Conservation (phyloP, 2,888 invertebrate species). For the Cheilosia soror region DNA sequence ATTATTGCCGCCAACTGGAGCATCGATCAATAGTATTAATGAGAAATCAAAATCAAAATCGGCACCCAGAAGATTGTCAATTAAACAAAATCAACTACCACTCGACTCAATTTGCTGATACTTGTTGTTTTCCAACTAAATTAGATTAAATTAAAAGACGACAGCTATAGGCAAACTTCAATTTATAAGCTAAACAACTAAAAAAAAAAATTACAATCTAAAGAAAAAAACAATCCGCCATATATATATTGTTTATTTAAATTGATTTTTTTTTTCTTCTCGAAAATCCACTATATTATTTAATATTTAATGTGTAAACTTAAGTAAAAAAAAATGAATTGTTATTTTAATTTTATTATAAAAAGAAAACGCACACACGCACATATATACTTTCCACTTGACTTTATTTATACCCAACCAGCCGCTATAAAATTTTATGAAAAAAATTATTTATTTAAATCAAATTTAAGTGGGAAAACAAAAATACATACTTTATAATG, state of each 20-base stretch:
- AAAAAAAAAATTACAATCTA: neutral
- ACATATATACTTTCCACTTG: conserved; percentile 33
- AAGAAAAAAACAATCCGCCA: conserved; percentile 23
- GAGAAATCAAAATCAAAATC: conserved; percentile 81
- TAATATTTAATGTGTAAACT: conserved; percentile 52
- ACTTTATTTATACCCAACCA: conserved; percentile 33
- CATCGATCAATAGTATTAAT: conserved; percentile 82
- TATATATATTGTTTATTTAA: conserved; percentile 44
- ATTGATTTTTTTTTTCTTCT: conserved; percentile 48
- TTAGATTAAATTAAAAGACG: conserved; percentile 40
- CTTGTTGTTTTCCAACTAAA: conserved; percentile 77
- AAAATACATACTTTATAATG: conserved; percentile 28
- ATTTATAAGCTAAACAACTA: conserved; percentile 5
- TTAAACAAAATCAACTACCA: conserved; percentile 83
- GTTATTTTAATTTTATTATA: conserved; percentile 60
- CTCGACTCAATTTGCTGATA: conserved; percentile 84
- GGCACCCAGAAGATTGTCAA: conserved; percentile 82
- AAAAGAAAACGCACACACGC: conserved; percentile 10
- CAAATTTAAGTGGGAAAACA: conserved; percentile 28
- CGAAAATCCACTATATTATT: conserved; percentile 47
- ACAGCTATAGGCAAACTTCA: conserved; percentile 34
- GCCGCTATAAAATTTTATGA: conserved; percentile 24
- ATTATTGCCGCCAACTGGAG: conserved; percentile 68
- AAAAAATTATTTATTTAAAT: conserved; percentile 36
- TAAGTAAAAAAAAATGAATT: conserved; percentile 42